Evolutionary conservation across 2,113 vertebrate genomes (phyloP).

Genomic region (Cyanoliseus patagonus): DNA sequence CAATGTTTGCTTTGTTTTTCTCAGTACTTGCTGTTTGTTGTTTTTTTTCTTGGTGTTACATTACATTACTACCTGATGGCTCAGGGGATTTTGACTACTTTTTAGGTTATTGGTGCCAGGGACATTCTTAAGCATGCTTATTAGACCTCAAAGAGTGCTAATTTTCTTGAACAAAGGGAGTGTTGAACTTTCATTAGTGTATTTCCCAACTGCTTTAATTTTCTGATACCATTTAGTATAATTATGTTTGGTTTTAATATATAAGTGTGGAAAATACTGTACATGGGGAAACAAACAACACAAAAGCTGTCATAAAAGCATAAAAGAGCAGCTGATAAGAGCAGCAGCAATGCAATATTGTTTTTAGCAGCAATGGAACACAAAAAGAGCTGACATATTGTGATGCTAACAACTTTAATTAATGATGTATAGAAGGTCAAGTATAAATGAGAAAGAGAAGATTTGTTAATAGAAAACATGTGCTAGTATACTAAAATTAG

Average conservation of each 20-base stretch:
- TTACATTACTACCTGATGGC: constrained; percentile 1
- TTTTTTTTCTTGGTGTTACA: background rate
- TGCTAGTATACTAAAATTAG: constrained; percentile 8
- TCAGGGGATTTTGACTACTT: constrained; percentile 30
- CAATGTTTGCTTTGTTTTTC: background rate
- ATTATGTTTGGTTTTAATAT: constrained; percentile 49
- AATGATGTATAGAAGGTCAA: constrained; percentile 20
- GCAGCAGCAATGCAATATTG: background rate
- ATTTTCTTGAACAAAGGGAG: constrained; percentile 42
- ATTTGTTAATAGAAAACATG: constrained; percentile 13
- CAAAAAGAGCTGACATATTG: constrained; percentile 28
- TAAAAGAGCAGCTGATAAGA: constrained; percentile 32
- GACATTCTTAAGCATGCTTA: constrained; percentile 12
- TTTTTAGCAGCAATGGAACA: constrained; percentile 10
- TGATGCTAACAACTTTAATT: constrained; percentile 54
- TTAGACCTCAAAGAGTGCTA: constrained; percentile 41
- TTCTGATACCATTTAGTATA: constrained; percentile 43
- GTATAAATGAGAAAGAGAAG: constrained; percentile 22
- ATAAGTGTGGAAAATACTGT: constrained; percentile 32
- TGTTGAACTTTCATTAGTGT: constrained; percentile 47
- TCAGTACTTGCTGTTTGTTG: background rate
- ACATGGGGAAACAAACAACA: constrained; percentile 16
- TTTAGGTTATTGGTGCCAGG: constrained; percentile 34
- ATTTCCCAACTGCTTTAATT: constrained; percentile 62
- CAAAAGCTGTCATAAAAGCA: constrained; percentile 16